A percentile compares a stretch with the other conserved stretches of the same genome.
These are phyloP conservation scores for Centruroides sculpturatus DNA, from an alignment of 1,140 invertebrate genomes.

Conservation along the genomic window DNA sequence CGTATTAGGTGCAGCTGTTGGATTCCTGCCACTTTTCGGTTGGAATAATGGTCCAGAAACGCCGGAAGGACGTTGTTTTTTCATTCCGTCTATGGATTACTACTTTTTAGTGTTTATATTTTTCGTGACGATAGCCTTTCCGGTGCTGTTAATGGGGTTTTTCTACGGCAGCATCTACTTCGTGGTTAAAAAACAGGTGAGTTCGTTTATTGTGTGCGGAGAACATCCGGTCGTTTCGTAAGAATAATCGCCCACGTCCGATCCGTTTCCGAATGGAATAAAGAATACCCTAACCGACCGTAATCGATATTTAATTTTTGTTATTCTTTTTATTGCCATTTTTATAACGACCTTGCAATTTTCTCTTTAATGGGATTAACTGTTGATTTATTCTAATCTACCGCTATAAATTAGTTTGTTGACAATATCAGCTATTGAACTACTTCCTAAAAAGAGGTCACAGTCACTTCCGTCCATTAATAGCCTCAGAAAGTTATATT, in stretches of 20 bases:
- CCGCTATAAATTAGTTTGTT: no score
- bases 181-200: slow-evolving; percentile 73
- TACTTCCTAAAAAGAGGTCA: no score
- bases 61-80: slow-evolving; percentile 48
- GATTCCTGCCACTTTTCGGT: slow-evolving; percentile 68
- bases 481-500: no score
- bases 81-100: slow-evolving; percentile 73
- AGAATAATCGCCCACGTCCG: no score
- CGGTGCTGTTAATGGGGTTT: slow-evolving; percentile 59
- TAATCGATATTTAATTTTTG: no score
- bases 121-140: slow-evolving; percentile 73
- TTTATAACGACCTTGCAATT: not conserved
- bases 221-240: no score
- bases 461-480: no score
- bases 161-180: slow-evolving; percentile 79
- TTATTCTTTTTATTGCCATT: no score
- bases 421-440: no score
- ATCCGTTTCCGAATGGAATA: no score
- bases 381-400: no score
- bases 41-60: slow-evolving; percentile 49
- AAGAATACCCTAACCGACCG: no score
- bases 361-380: not conserved
- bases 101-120: slow-evolving; percentile 75
- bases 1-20: slow-evolving; percentile 60
- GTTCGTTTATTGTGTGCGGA: not conserved